These are phyloP conservation scores for Stomorhina lunata DNA, from an alignment of 2,888 invertebrate genomes.

Conservation along the genomic window DNA sequence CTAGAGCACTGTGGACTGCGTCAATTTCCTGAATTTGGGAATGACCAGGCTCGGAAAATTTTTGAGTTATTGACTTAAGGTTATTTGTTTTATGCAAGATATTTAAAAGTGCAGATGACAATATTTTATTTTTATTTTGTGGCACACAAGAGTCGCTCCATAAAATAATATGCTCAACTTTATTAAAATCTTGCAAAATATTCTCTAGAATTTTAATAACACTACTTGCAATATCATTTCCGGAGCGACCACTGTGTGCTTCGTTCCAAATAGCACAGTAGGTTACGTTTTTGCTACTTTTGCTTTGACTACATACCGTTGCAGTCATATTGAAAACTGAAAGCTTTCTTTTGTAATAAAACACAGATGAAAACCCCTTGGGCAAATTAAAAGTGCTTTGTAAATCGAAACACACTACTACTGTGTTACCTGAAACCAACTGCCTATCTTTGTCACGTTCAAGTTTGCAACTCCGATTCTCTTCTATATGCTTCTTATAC, in stretches of 20 bases:
- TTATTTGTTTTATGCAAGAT: neutral
- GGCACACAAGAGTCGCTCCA: conserved; percentile 20
- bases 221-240: conserved; percentile 1
- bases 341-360: conserved; percentile 23
- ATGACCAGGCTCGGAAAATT: no score
- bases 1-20: neutral
- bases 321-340: conserved; percentile 27
- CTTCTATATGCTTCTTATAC: no score
- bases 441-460: conserved; percentile 21
- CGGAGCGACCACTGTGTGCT: conserved; percentile 6
- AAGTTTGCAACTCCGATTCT: conserved; percentile 19
- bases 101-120: no score
- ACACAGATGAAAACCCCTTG: conserved; percentile 1
- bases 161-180: neutral
- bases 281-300: no score
- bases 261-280: conserved; percentile 17
- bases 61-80: no score
- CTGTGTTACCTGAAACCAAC: neutral
- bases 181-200: neutral
- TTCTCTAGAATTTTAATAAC: conserved; percentile 3
- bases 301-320: no score
- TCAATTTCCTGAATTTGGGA: neutral
- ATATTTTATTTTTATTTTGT: conserved; percentile 18
- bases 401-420: conserved; percentile 21
- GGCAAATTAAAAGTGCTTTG: neutral